Conservation (phyloP, 1,140 invertebrate genomes). For the Hycleus phaleratus region DNA sequence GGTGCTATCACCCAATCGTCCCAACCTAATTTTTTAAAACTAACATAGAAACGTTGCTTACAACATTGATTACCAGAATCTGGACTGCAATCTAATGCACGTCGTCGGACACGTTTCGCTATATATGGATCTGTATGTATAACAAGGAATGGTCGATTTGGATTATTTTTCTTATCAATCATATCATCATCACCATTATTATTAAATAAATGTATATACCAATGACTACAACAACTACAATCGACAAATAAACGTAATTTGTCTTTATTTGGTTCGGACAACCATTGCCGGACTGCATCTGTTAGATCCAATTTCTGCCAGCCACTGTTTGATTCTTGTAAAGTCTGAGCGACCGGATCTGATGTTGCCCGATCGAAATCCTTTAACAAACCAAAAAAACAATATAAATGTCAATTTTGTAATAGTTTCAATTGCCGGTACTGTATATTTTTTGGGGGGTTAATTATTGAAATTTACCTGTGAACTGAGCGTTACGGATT, state of each 20-base stretch:
- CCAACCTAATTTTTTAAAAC: slow-evolving; percentile 85
- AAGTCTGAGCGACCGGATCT: slow-evolving; percentile 61
- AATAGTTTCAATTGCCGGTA: too few species aligned
- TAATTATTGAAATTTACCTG: slow-evolving; percentile 24
- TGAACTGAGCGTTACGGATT: slow-evolving; percentile 41
- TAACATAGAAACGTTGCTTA: slow-evolving; percentile 82
- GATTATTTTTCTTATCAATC: slow-evolving; percentile 41
- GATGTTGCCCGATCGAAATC: slow-evolving; percentile 49
- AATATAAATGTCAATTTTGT: background rate
- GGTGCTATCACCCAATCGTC: slow-evolving; percentile 94
- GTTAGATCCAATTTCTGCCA: slow-evolving; percentile 86
- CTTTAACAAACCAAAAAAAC: slow-evolving; percentile 35
- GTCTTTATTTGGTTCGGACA: slow-evolving; percentile 45
- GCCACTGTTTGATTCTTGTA: slow-evolving; percentile 59
- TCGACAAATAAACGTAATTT: slow-evolving; percentile 72
- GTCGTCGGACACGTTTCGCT: slow-evolving; percentile 61
- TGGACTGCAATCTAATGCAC: slow-evolving; percentile 73
- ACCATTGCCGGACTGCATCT: slow-evolving; percentile 65
- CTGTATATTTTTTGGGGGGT: too few species aligned
- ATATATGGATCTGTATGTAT: slow-evolving; percentile 61
- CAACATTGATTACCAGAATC: slow-evolving; percentile 75
- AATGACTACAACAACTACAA: slow-evolving; percentile 70
- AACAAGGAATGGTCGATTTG: slow-evolving; percentile 74
- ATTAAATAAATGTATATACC: slow-evolving; percentile 50
- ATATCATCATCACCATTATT: background rate